These are phyloP conservation scores for Oncorhynchus keta DNA, from an alignment of 2,113 vertebrate genomes.

Conservation along the genomic window DNA sequence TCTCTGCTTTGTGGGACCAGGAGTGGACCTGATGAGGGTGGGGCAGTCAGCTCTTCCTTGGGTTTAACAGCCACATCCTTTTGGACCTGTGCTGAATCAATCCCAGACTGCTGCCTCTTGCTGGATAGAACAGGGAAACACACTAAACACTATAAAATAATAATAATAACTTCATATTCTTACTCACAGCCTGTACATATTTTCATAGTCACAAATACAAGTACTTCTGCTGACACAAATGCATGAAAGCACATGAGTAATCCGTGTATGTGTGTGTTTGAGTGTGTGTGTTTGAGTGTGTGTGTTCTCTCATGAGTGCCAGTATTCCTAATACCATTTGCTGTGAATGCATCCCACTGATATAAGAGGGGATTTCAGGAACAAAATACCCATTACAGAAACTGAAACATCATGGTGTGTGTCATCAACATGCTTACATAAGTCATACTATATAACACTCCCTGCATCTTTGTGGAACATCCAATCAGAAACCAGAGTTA, in stretches of 20 bases:
- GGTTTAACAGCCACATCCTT: conserved; percentile 42
- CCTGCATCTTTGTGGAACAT: background rate
- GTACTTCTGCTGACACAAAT: too few species aligned
- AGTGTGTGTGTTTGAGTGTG: background rate
- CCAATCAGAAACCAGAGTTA: conserved; percentile 20
- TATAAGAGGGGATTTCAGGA: conserved; percentile 19
- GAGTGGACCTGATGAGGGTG: conserved; percentile 55
- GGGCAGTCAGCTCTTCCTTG: conserved; percentile 53
- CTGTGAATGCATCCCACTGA: conserved; percentile 1
- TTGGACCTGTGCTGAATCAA: conserved; percentile 33
- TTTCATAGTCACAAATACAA: background rate
- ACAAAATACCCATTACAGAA: conserved; percentile 15
- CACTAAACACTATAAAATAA: background rate
- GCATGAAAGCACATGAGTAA: background rate
- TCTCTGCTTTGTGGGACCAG: conserved; percentile 65
- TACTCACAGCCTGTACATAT: background rate
- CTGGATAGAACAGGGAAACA: conserved; percentile 34
- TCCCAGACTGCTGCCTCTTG: conserved; percentile 49
- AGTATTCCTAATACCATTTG: background rate
- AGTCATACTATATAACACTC: background rate
- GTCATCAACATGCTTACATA: conserved; percentile 25
- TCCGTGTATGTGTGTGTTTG: background rate
- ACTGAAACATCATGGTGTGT: background rate
- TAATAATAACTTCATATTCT: too few species aligned
- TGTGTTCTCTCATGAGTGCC: background rate